A percentile compares a stretch with the other conserved stretches of the same genome.
These are phyloP conservation scores for Ceyx melanurus DNA, from an alignment of 2,113 vertebrate genomes.

Conservation along the genomic window DNA sequence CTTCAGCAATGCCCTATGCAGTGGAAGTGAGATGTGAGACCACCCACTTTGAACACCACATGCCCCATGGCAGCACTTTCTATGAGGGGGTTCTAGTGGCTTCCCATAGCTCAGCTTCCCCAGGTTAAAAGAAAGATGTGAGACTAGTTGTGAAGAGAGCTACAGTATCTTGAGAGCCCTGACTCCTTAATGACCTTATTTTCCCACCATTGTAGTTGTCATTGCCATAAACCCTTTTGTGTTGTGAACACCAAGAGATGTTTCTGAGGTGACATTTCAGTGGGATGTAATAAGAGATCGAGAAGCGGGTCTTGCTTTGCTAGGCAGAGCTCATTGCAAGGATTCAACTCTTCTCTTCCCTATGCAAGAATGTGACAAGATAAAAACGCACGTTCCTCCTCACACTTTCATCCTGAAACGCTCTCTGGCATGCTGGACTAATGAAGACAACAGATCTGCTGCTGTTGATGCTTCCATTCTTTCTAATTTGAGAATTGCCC, in stretches of 20 bases:
- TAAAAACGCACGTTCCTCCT: not conserved
- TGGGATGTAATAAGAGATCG: not conserved
- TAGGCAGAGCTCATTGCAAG: not conserved
- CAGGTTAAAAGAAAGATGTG: not conserved
- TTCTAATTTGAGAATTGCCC: not conserved
- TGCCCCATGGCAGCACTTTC: fast-evolving
- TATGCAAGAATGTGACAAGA: constrained; percentile 18
- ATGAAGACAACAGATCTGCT: not conserved
- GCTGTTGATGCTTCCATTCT: not conserved
- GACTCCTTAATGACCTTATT: not conserved
- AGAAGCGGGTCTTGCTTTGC: not conserved
- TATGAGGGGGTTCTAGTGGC: not conserved
- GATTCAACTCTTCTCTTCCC: not conserved
- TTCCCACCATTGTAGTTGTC: not conserved
- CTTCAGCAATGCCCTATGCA: not conserved
- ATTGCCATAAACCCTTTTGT: not conserved
- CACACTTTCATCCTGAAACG: not conserved
- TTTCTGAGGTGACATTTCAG: not conserved
- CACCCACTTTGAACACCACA: fast-evolving
- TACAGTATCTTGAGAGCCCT: not conserved
- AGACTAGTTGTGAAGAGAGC: not conserved
- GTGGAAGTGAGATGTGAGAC: not conserved
- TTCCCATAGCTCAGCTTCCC: not conserved
- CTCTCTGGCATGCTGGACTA: not conserved
- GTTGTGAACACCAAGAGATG: not conserved